These are phyloP conservation scores for Vultur gryphus DNA, from an alignment of 2,797 vertebrate genomes.

Conservation along the genomic window DNA sequence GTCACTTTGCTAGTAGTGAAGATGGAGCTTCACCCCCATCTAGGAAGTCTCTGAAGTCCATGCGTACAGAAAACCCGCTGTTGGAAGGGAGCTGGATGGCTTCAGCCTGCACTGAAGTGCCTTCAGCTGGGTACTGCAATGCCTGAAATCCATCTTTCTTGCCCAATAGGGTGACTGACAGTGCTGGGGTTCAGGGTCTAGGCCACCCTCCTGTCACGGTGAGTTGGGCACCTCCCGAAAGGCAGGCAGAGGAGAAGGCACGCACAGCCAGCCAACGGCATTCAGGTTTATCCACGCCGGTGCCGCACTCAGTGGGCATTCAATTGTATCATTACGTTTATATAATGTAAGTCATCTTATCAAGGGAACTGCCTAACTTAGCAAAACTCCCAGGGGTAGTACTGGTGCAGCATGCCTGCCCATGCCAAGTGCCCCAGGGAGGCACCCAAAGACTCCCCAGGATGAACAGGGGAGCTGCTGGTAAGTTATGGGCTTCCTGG, in stretches of 20 bases:
- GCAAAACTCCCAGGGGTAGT: background rate
- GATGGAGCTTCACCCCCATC: background rate
- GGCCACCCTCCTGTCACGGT: accelerated
- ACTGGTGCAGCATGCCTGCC: background rate
- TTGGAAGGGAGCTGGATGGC: background rate
- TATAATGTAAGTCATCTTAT: background rate
- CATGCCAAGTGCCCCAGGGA: background rate
- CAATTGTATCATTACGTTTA: background rate
- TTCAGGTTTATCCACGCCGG: accelerated
- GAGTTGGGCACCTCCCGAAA: background rate
- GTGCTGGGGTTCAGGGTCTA: too few species aligned
- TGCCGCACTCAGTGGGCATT: background rate
- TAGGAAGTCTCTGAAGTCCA: background rate
- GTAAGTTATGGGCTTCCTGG: background rate
- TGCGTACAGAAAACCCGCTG: accelerated
- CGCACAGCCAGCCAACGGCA: accelerated
- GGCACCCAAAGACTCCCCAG: background rate
- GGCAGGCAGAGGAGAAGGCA: background rate
- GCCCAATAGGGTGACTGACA: accelerated
- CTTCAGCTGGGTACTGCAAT: background rate
- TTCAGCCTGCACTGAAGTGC: background rate
- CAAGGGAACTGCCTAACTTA: background rate
- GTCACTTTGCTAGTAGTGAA: background rate
- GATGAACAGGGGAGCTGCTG: background rate
- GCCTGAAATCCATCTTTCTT: background rate